Evolutionary conservation across 1,140 invertebrate species (phyloP), one percentile per base, ranked within the genome.

Genomic region (Trachymyrmex septentrionalis): DNA sequence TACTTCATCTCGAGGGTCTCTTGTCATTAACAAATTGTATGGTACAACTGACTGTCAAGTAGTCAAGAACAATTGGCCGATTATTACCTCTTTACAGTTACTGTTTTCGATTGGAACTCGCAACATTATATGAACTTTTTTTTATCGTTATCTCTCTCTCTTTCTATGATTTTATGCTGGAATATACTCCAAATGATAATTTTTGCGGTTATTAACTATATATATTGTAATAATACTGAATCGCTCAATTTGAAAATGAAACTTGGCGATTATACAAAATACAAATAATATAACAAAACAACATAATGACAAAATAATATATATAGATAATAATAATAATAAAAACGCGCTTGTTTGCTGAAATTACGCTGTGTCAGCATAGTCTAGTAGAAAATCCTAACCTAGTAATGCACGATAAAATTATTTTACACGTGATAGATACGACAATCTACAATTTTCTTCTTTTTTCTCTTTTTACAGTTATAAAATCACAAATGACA

Each of bases 1-100:
- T 88, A 92, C 92, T 92, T 92, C 92, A 92, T 69, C 85, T 92
- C 92, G 85, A 92, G 92, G 90, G 91, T 91, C 91, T 92, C 90
- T 92, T 88, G 89, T 92, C 91, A 92, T 92, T 92, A 92, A 91
- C 82, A 92, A 92, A 92, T 92, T 92, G 78, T 91, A 85, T 61
- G 78, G 85, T 80, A 82, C 86, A 75, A 63, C 63, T 48, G 88
- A 82, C 53, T 30, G 38, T 92, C 86, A 66, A 92, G 89, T 91
- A 90, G 84, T 14, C 55, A 88, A 78, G 12, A 89, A 91, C 77
- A 91, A 91, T 91, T 90, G 77, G 27, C 38, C 57, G 72, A 87
- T 90, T 87, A 90, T 76, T 85, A 85, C 85, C 86, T 73, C 27
- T 10, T 44, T 38, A 50, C 3, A 14, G 1, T 30, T 57, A 24